Evolutionary conservation across 2,888 invertebrate species (phyloP).

Genomic region (Brachypterus glaber): DNA sequence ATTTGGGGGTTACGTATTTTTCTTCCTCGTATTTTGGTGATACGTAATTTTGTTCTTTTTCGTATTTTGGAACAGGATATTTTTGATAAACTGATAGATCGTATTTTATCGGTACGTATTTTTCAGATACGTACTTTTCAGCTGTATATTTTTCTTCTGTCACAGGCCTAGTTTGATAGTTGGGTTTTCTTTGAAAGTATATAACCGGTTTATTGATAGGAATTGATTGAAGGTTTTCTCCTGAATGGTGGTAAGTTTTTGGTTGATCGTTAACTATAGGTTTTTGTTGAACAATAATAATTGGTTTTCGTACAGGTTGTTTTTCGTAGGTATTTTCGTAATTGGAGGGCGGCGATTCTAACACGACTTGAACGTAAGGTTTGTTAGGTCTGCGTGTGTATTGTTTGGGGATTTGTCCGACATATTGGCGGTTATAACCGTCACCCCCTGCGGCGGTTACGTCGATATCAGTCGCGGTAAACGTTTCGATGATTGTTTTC

Average conservation of each 20-base stretch:
- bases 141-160: background rate
- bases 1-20: no score
- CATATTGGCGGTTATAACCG: background rate
- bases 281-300: conserved; percentile 5
- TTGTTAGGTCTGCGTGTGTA: conserved; percentile 11
- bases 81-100: no score
- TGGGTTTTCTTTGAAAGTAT: conserved; percentile 12
- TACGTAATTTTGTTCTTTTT: background rate
- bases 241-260: background rate
- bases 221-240: background rate
- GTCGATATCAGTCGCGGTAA: conserved; percentile 36
- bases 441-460: conserved; percentile 22
- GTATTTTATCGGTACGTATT: conserved; percentile 3
- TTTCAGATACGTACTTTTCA: background rate
- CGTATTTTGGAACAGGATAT: no score
- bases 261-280: conserved; percentile 7
- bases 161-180: background rate
- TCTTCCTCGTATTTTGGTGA: background rate
- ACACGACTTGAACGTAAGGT: conserved; percentile 17
- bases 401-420: conserved; percentile 3
- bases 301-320: conserved; percentile 12
- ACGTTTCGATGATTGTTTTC: conserved; percentile 35
- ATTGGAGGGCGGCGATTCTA: no score
- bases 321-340: no score
- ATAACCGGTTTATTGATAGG: conserved; percentile 9